Base-by-base conservation (phyloP, 2,888 invertebrate genomes). In the Aradus depressus region DNA sequence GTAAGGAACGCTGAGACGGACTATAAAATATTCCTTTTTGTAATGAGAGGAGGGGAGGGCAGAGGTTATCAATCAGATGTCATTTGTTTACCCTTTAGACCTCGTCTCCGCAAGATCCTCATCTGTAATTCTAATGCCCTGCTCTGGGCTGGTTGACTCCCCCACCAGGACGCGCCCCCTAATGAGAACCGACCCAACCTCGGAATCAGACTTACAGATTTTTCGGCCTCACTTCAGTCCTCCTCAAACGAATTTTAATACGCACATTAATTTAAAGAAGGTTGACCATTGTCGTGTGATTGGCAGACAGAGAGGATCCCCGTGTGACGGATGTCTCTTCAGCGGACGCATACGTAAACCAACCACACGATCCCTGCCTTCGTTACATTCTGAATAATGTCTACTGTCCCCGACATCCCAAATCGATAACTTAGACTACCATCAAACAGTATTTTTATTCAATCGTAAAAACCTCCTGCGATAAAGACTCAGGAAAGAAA, bases 81-180 rank as follows among this genome's bases (percentile, higher is more conserved):
- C 47, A 47, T 47, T 47, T 47, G 47, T 47, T 47, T 47, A 47
- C 38, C 47, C 35, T 47, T 37, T n/a, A n/a, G n/a, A n/a, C n/a
- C n/a, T n/a, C n/a, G n/a, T n/a, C n/a, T n/a, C n/a, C 23, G 45
- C 22, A 32, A 35, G 35, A 21, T 35, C 37, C 47, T 38, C n/a
- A 47, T 47, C 47, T 47, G 47, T 47, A 38, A 47, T 47, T 47
- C 47, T 47, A 47, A 47, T 47, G 14, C 38, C 4, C 14, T 14
- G 35, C 4, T 16, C 38, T n/a, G n/a, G n/a, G n/a, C n/a, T n/a
- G n/a, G n/a, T n/a, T n/a, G n/a, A n/a, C n/a, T n/a, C n/a, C n/a
- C n/a, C n/a, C n/a, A n/a, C n/a, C n/a, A n/a, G n/a, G n/a, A n/a
- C n/a, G n/a, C n/a, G n/a, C n/a, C n/a, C n/a, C n/a, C n/a, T n/a